Base-by-base conservation (phyloP, 2,888 invertebrate species). In the Drosophila recens region DNA sequence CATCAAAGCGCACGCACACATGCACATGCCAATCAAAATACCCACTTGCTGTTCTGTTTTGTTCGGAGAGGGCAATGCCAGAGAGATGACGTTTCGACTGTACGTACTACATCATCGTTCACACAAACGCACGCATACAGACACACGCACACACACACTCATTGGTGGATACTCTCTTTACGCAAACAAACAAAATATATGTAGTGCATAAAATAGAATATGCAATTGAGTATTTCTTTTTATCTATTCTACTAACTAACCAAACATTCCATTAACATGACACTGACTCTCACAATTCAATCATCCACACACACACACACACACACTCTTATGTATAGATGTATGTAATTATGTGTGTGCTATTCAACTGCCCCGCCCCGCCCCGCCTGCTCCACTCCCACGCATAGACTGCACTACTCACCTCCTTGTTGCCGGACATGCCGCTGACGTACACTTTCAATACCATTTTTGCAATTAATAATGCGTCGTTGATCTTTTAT, bases 361-460 rank as follows among this genome's bases (percentile, higher is more conserved):
- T 34, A 17, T 48, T 52, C 23, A 48, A 17, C 48, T 68, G 67
- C 69, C 80, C 72, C 79, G 56, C 81, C 80, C 72, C 79, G 56
- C 81, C 72, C 68, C 79, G 56, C 79, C 69, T 63, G 64, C 45
- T 43, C 54, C 62, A 46, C 59, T 15, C 59, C 46, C 46, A 70
- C 80, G 59, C 59, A 56, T 48, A 10, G 27, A 77, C 43, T 66
- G 56, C 59, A 72, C 2, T 15, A 90, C 95, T 94, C 94, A 97
- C 97, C 96, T 98, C 97, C 94, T 98, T 97, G 93, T 97, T 97
- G 91, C 97, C 97, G 91, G 97, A 97, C 94, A 97, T 97, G 91
- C 97, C 97, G 93, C 97, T 97, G 92, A 97, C 94, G 93, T 97
- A 98, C 82, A 98, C 95, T 95, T 97, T 97, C 91, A 98, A 96